Conservation (phyloP, 2,888 invertebrate genomes). For the Calliopum simillimum region DNA sequence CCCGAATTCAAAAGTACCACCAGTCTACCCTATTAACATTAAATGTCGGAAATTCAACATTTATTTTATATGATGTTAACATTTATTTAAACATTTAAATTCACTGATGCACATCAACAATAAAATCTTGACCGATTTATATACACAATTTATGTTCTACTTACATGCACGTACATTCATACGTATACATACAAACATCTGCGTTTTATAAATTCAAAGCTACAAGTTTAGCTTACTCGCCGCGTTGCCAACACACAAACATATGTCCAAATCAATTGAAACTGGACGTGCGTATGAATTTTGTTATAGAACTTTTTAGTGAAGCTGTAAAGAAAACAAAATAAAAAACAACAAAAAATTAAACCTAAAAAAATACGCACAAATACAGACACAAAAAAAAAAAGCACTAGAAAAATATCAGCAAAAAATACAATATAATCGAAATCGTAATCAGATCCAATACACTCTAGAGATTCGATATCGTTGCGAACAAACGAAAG, state of each 20-base stretch:
- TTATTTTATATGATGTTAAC: too few species aligned
- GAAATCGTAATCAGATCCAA: constrained; percentile 10
- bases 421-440: neutral
- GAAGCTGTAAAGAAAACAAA: neutral
- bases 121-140: too few species aligned
- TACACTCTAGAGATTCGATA: constrained; percentile 2
- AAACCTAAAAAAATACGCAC: neutral
- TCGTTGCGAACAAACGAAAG: too few species aligned
- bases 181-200: too few species aligned
- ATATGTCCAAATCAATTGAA: constrained; percentile 2
- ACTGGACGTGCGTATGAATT: constrained; percentile 16
- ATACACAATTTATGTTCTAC: too few species aligned
- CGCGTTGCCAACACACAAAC: neutral
- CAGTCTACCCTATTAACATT: too few species aligned
- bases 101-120: too few species aligned
- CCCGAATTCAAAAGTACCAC: too few species aligned
- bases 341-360: constrained; percentile 1
- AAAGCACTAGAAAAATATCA: neutral
- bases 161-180: too few species aligned
- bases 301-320: neutral
- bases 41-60: too few species aligned
- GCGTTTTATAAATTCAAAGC: too few species aligned
- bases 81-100: too few species aligned
- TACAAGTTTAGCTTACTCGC: neutral
- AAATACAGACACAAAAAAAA: neutral